Evolutionary conservation across 2,113 vertebrate genomes (phyloP), one percentile per base, ranked within the genome.

Genomic region (Phaethon lepturus): DNA sequence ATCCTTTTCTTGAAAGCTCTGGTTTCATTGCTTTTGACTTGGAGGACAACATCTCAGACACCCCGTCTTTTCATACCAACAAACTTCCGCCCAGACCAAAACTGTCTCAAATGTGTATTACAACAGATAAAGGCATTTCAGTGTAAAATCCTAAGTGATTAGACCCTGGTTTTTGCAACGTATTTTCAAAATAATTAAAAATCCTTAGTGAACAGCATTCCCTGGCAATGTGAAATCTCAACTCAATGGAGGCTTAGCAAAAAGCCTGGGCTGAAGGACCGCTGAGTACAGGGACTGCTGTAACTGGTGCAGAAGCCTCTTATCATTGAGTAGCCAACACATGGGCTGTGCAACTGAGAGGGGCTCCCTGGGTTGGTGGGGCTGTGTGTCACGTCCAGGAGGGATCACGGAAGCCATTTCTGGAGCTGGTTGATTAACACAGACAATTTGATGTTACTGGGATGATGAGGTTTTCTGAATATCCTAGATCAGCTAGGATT

Each of bases 251-350:
- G 60, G 18, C 19, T 76, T 55, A 9, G 25, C 25, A 60, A 60
- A 76, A 52, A 59, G 14, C 7, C 13, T 26, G 8, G 45, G 14
- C 67, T 63, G 62, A 75, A 67, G 50, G 29, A 59, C 31, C 26
- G 29, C 16, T 6, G 26, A 17, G n/a, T 16, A 23, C 2, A 33
- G 24, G 40, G 68, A 79, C 35, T 47, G 45, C 18, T 76, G 35
- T 49, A 85, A 62, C n/a, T 47, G 28, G 4, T 71, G 13, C 10
- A 71, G 59, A 59, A 63, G 11, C 16, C 11, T 5, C 33, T 50
- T 33, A 9, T 13, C 25, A 5, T 44, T 4, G 16, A n/a, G 24
- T 53, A 24, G 18, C 20, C 29, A 38, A 10, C 3, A 6, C 0
- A 25, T 23, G 10, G 24, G 20, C 24, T 75, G 52, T 60, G 33